Percentiles rank a stretch among this genome's conserved stretches.
Evolutionary conservation across 2,113 vertebrate genomes (phyloP).

Genomic region (Solea solea): DNA sequence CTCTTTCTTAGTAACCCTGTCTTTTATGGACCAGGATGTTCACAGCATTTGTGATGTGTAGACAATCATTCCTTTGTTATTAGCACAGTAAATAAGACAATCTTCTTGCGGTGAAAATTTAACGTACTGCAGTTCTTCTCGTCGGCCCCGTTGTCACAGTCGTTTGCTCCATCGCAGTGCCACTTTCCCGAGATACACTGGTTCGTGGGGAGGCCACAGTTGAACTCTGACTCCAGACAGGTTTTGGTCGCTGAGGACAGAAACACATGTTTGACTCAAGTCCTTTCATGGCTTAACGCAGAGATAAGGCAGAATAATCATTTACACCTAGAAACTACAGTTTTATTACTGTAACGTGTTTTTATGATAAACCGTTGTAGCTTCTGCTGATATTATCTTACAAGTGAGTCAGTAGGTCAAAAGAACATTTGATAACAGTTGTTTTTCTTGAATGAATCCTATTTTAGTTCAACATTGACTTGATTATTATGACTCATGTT

Average conservation of each 20-base stretch:
- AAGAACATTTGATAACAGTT: no score
- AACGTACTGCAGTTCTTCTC: conserved; percentile 85
- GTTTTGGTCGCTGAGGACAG: conserved; percentile 73
- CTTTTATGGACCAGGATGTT: no score
- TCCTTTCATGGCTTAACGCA: accelerated
- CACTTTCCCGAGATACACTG: conserved; percentile 83
- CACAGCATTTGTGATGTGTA: no score
- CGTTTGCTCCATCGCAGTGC: conserved; percentile 83
- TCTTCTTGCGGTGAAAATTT: no score
- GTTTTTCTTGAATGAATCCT: no score
- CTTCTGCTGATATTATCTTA: background rate
- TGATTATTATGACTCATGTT: no score
- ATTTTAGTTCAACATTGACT: no score
- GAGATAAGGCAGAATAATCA: background rate
- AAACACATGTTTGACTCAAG: conserved; percentile 5
- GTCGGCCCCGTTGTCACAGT: conserved; percentile 85
- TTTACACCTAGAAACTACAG: background rate
- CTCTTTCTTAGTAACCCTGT: no score
- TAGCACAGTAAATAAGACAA: no score
- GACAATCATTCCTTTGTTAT: no score
- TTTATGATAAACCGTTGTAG: background rate
- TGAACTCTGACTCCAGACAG: conserved; percentile 78
- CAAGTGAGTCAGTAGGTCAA: background rate
- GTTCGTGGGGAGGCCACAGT: conserved; percentile 77
- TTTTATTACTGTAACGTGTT: background rate